Evolutionary conservation across 2,797 vertebrate species (phyloP).

Genomic region (Sebastes hopkinsi): DNA sequence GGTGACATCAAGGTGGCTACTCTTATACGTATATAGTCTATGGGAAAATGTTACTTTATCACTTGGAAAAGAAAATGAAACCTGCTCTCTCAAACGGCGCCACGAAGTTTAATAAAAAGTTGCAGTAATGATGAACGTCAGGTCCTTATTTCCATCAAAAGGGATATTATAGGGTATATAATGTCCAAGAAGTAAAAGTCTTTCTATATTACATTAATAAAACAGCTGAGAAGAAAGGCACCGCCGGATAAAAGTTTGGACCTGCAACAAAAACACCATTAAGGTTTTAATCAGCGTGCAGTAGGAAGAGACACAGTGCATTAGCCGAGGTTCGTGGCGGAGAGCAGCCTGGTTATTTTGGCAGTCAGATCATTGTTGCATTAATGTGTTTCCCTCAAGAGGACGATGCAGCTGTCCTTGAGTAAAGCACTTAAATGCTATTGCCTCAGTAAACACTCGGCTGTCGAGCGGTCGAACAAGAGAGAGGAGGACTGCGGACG

Average conservation of each 20-base stretch:
- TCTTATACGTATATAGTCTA: too few species aligned
- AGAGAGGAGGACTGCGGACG: slow-evolving; percentile 27
- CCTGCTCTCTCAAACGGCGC: background rate
- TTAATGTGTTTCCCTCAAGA: slow-evolving; percentile 74
- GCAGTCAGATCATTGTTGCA: slow-evolving; percentile 76
- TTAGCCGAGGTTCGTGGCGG: slow-evolving; percentile 43
- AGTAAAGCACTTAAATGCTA: slow-evolving; percentile 78
- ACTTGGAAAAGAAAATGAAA: background rate
- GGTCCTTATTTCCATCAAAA: slow-evolving; percentile 20
- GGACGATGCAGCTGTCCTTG: slow-evolving; percentile 74
- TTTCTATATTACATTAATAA: slow-evolving; percentile 29
- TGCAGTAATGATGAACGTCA: background rate
- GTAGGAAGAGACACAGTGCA: slow-evolving; percentile 54
- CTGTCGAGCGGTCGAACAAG: slow-evolving; percentile 34
- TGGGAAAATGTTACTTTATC: too few species aligned
- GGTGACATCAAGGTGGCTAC: too few species aligned
- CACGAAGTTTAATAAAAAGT: background rate
- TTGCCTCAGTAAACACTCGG: slow-evolving; percentile 72
- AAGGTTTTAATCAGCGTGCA: slow-evolving; percentile 64
- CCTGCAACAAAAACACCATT: slow-evolving; percentile 68
- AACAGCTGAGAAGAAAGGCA: slow-evolving; percentile 17
- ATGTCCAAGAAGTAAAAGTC: background rate
- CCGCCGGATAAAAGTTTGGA: slow-evolving; percentile 59
- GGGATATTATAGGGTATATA: too few species aligned
- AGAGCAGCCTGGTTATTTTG: slow-evolving; percentile 65